Evolutionary conservation across 2,797 vertebrate genomes (phyloP), one percentile per base, ranked within the genome.

Genomic region (Artibeus jamaicensis): DNA sequence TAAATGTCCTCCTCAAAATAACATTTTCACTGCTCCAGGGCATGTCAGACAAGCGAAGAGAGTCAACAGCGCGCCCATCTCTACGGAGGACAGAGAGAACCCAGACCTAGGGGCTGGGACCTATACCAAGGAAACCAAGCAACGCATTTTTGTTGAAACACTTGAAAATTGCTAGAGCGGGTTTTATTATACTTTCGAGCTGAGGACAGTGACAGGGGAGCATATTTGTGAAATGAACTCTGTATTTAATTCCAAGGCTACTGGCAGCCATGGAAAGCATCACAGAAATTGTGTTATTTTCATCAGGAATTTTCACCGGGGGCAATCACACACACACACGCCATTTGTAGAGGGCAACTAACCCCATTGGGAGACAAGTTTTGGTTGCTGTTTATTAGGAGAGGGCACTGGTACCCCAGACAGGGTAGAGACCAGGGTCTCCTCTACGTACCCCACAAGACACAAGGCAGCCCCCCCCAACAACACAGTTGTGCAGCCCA

Each of bases 341-440:
- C 9, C 16, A 4, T 22, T 29, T 53, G 3, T 12, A 4, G 21
- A 22, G 19, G 6, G 55, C 32, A 15, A 2, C 2, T 1, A 34
- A 10, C 55, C 44, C 29, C 18, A 19, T 3, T 9, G 1, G 9
- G 14, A 53, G 19, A 32, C 4, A 2, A 15, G 44, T 24, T 34
- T 48, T 15, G 7, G 26, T 26, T 6, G 22, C 37, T 39, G 68
- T 18, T n/a, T n/a, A n/a, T 46, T 73, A 5, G 19, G 26, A 10
- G 7, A 34, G 14, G 6, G 26, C 5, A n/a, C 1, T 39, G 14
- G 16, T 8, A 16, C 22, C 22, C 9, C 18, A 6, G 9, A 11
- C 0, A 6, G 19, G 2, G 21, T 8, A 7, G 42, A 29, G 3
- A 1, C 4, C 39, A 37, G 12, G 18, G 65, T 50, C 4, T 71